Evolutionary conservation across 2,797 vertebrate genomes (phyloP).

Genomic region (Poeciliopsis turneri): DNA sequence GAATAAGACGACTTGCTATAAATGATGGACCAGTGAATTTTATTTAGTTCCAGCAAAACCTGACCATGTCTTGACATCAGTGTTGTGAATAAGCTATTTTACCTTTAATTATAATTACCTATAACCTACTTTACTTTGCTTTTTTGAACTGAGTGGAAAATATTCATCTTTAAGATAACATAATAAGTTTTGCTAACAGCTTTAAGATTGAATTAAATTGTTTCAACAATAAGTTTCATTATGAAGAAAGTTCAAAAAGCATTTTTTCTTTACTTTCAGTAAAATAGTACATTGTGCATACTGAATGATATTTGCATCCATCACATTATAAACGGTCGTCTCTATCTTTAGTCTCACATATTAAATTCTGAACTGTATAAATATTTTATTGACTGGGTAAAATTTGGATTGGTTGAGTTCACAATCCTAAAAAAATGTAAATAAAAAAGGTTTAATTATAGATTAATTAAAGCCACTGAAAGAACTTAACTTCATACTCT

Average conservation of each 20-base stretch:
- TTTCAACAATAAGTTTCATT: neutral
- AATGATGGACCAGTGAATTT: neutral
- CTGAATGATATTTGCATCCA: neutral
- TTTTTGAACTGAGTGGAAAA: neutral
- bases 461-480: neutral
- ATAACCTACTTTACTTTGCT: neutral
- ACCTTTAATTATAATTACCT: neutral
- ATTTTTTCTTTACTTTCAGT: neutral
- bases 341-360: neutral
- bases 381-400: neutral
- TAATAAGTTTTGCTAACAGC: neutral
- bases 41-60: neutral
- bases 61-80: neutral
- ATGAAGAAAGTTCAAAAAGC: neutral
- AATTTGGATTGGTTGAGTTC: neutral
- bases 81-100: too few relatives aligned
- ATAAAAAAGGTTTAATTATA: neutral
- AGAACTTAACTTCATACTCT: neutral
- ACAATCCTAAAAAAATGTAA: neutral
- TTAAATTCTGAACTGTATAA: neutral
- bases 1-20: neutral
- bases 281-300: neutral
- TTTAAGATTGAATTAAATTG: neutral
- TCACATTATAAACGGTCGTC: neutral
- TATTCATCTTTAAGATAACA: neutral